Evolutionary conservation across 2,888 invertebrate species (phyloP), one percentile per base, ranked within the genome.

Genomic region (Gastracanthus pulcherrimus): DNA sequence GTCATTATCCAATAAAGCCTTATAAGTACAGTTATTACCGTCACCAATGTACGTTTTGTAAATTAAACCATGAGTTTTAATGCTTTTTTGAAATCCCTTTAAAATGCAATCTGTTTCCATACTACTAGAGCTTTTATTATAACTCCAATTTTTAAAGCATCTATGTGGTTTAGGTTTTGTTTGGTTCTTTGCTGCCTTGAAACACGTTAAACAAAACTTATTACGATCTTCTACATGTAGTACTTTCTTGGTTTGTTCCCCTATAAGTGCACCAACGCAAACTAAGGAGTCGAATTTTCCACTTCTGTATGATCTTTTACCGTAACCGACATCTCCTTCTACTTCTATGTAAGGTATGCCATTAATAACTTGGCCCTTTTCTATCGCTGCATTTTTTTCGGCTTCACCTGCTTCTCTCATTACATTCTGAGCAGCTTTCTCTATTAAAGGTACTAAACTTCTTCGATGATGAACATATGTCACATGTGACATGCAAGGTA

Each of bases 81-180:
- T 41, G 13, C 41, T 41, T 11, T 41, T 41, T 11, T 41, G 41
- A 11, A 41, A 41, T 16, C 41, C 41, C 7, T 41, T 41, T 1
- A 41, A 6, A 16, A 41, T 41, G 13, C 41, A 41, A 41, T 41
- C 41, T 3, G 41, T 41, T 16, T 41, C 41, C 41, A 41, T 41
- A 7, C 41, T 41, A 41, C 41, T 41, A 1, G 82, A 83, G 48
- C 84, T 84, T 38, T 80, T 84, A 23, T 84, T 80, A 1, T 84
- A 80, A 11, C 64, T 82, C 84, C 85, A 88, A 82, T 88, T 87
- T 71, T 85, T 85, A 80, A 82, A 87, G 3, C 45, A 70, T 26
- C 13, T 16, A 29, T 70, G 45, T 1, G 48, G 23, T 1, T 29
- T 71, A 60, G 51, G 51, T 19, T 19, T 51, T 19, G 19, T n/a